Percentiles rank a stretch among this genome's conserved stretches.
These are phyloP conservation scores for Caerostris extrusa DNA, from an alignment of 1,140 invertebrate species.

Conservation along the genomic window DNA sequence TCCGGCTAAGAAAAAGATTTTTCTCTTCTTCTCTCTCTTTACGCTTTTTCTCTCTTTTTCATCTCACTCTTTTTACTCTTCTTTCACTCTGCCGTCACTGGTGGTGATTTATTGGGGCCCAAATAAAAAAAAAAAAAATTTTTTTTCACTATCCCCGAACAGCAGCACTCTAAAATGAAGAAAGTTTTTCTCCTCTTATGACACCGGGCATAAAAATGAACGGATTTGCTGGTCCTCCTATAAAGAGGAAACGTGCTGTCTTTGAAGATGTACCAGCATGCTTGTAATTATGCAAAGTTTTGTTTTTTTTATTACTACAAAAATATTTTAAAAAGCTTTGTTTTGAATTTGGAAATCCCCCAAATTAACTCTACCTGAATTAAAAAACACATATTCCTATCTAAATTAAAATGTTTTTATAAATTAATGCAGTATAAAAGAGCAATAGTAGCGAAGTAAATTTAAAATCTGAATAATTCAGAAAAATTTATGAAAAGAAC, in stretches of 20 bases:
- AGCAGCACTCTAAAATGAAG: conserved; percentile 64
- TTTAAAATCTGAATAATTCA: too few relatives aligned
- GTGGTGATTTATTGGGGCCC: conserved; percentile 59
- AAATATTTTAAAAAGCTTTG: not conserved
- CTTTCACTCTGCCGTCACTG: not conserved
- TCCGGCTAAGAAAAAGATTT: conserved; percentile 50
- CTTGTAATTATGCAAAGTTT: not conserved
- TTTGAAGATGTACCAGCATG: too few relatives aligned
- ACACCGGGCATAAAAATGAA: conserved; percentile 40
- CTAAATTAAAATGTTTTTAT: too few relatives aligned
- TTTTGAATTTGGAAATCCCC: too few relatives aligned
- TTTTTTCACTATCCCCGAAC: not conserved
- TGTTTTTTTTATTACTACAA: not conserved
- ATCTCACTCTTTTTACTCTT: conserved; percentile 38
- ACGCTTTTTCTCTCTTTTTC: conserved; percentile 66
- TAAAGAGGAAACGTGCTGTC: conserved; percentile 47
- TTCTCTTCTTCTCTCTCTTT: conserved; percentile 28
- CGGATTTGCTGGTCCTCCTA: not conserved
- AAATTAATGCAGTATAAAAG: too few relatives aligned
- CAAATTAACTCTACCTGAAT: not conserved
- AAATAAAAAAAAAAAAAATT: not conserved
- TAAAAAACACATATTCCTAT: not conserved
- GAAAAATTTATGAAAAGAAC: too few relatives aligned
- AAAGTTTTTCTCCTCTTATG: conserved; percentile 44
- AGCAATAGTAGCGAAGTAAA: too few relatives aligned